These are phyloP conservation scores for Falco columbarius DNA, from an alignment of 2,797 vertebrate genomes.

Conservation along the genomic window DNA sequence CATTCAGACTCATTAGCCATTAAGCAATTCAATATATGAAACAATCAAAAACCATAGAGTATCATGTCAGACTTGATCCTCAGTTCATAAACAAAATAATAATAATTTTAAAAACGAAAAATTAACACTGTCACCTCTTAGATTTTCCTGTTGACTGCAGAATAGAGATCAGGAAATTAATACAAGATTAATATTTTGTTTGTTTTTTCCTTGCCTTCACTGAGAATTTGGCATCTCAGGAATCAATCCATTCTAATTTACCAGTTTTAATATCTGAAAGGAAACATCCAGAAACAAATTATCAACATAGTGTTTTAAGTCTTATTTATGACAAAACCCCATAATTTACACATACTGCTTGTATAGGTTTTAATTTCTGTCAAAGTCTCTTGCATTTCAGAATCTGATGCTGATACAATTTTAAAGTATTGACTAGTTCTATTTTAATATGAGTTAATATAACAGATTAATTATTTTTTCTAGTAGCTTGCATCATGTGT, in stretches of 20 bases:
- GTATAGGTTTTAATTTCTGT: not conserved
- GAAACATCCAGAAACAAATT: not conserved
- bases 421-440: not conserved
- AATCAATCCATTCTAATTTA: fast-evolving
- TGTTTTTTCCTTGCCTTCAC: not conserved
- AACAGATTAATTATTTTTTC: not conserved
- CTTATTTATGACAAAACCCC: not conserved
- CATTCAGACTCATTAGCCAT: not conserved
- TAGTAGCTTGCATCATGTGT: not conserved
- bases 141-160: not conserved
- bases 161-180: not conserved
- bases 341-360: not conserved
- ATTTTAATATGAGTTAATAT: not conserved
- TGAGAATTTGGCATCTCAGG: not conserved
- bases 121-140: not conserved
- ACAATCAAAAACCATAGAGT: not conserved
- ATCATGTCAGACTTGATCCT: not conserved
- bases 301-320: not conserved
- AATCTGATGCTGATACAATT: not conserved
- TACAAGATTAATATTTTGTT: not conserved
- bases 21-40: not conserved
- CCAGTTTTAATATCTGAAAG: not conserved
- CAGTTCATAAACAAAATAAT: not conserved
- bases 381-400: not conserved
- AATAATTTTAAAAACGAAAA: not conserved